These are phyloP conservation scores for Lathamus discolor DNA, from an alignment of 2,113 vertebrate genomes.

Conservation along the genomic window DNA sequence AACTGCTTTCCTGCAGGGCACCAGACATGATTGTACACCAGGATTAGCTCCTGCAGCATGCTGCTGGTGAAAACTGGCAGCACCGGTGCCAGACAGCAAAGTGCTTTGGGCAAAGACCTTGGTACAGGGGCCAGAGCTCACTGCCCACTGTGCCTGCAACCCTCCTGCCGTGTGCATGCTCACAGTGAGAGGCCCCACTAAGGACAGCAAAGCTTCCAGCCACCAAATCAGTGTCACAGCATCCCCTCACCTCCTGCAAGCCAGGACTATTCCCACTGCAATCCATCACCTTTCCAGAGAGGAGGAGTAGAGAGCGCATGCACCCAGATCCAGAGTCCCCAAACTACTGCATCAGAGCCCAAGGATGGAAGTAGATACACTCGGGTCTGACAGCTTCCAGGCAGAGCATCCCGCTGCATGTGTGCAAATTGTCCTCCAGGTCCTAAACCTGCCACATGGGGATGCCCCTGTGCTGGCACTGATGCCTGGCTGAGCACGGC, in stretches of 20 bases:
- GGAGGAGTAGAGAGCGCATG: not conserved
- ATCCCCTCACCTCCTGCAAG: not conserved
- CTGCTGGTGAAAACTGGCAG: not conserved
- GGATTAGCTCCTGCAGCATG: rapidly evolving
- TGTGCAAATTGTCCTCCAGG: not conserved
- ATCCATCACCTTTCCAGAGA: not conserved
- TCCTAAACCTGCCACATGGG: not conserved
- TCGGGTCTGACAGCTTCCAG: not conserved
- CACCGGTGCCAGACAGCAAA: not conserved
- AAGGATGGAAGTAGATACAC: not conserved
- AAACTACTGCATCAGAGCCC: not conserved
- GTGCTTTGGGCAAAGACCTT: not conserved
- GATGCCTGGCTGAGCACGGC: not conserved
- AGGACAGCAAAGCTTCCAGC: rapidly evolving
- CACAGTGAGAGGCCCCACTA: rapidly evolving
- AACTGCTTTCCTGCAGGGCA: not conserved
- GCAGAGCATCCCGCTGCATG: not conserved
- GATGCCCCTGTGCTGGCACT: not conserved
- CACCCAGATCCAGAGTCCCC: not conserved
- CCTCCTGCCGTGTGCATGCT: not conserved
- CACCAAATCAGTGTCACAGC: not conserved
- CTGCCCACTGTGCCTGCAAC: not conserved
- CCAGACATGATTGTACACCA: rapidly evolving
- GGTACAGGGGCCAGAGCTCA: not conserved
- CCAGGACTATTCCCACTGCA: not conserved